Evolutionary conservation across 2,888 invertebrate species (phyloP), one percentile per base, ranked within the genome.

Genomic region (Prenolepis imparis): DNA sequence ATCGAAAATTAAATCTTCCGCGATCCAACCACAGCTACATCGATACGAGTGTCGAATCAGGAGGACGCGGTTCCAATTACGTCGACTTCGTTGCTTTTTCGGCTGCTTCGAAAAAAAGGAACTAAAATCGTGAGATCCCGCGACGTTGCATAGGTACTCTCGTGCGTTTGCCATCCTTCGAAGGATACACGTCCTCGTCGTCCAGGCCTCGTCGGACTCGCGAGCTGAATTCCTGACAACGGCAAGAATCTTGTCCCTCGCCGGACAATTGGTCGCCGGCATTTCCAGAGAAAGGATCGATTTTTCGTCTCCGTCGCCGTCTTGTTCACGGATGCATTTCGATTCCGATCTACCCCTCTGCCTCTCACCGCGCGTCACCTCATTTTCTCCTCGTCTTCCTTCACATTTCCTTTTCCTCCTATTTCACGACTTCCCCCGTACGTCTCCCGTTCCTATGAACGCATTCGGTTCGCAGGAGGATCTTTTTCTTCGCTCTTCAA

Each of bases 161-260:
- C 83, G 67, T 83, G 84, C 87, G 82, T 82, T 82, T 82, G 84
- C 72, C 70, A 84, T 86, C 86, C 87, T 87, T 86, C 84, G 86
- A 87, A 55, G 86, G 88, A 89, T 89, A 88, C 89, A 85, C 89
- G 83, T 89, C 77, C 89, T 86, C 88, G 85, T 88, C 88, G 85
- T 88, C 82, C 80, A 11, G 28, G n/a, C 18, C 39, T 64, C 36
- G 36, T 36, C 36, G 21, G 86, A 84, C 89, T 89, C 86, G 90
- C 90, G 90, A 88, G 89, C 81, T 89, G 89, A 89, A 91, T 91
- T 91, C 91, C 90, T 86, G 87, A 89, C 89, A 86, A 90, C 84
- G 84, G 86, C 89, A 91, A 86, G 91, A 91, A 91, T 91, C 91
- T 91, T 87, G 91, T 91, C 89, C 85, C 82, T 86, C 80, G 63